Conservation (phyloP, 2,797 vertebrate species). For the Rhynchotus rufescens region DNA sequence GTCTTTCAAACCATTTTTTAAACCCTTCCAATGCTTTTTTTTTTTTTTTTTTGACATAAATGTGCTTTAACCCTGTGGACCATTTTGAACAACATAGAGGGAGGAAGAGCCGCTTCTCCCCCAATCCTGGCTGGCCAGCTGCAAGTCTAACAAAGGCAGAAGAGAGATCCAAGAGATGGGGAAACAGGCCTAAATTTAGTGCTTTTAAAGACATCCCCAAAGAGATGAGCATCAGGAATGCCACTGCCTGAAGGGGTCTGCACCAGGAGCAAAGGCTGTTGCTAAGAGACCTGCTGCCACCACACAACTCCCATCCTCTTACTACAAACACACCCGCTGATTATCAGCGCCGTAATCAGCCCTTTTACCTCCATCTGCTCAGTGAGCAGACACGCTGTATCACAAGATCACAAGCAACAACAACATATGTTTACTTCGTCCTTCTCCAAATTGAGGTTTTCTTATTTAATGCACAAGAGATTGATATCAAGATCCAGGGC, state of each 20-base stretch:
- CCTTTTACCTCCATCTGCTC: conserved; percentile 51
- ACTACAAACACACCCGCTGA: conserved; percentile 73
- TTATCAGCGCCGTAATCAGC: conserved; percentile 37
- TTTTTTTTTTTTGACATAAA: neutral
- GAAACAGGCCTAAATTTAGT: conserved; percentile 12
- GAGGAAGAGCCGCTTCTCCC: neutral
- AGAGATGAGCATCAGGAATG: neutral
- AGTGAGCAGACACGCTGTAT: neutral
- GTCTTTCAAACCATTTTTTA: neutral
- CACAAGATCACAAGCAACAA: neutral
- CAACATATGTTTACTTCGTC: neutral
- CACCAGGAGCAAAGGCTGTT: conserved; percentile 57
- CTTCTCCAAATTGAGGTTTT: neutral
- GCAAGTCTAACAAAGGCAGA: neutral
- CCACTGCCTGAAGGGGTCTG: conserved; percentile 45
- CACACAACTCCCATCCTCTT: conserved; percentile 71
- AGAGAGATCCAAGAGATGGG: neutral
- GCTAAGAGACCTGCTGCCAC: conserved; percentile 84
- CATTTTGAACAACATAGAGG: neutral
- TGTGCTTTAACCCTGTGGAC: neutral
- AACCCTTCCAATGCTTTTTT: neutral
- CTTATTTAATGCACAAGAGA: neutral
- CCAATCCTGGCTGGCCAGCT: neutral
- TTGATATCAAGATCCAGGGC: neutral
- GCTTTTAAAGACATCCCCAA: neutral